phyloP scores from a whole-genome alignment of 2,113 vertebrate genomes.

The Stegostoma tigrinum region DNA sequence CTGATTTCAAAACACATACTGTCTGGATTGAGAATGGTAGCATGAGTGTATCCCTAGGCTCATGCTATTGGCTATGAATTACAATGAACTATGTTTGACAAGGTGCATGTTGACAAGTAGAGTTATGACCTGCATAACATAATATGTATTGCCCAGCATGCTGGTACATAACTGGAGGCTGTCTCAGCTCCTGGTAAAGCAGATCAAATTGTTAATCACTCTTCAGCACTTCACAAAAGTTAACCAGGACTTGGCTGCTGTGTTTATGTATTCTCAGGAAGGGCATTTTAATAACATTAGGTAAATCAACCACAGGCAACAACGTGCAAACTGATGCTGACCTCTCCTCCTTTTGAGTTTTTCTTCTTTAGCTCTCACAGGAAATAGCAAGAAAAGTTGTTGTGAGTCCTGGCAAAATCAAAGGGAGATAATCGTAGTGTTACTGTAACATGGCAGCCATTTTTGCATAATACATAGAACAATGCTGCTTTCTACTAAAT shows the following conservation, averaged over 20 bases:
- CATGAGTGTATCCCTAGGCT: background rate
- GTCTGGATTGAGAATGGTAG: background rate
- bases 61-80: background rate
- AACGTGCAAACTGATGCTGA: background rate
- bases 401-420: background rate
- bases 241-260: background rate
- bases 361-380: background rate
- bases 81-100: background rate
- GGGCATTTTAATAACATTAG: background rate
- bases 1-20: background rate
- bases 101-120: background rate
- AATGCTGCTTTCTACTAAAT: background rate
- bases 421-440: background rate
- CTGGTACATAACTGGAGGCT: background rate
- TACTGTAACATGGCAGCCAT: background rate
- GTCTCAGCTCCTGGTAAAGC: background rate
- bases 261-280: background rate
- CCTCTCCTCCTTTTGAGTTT: background rate
- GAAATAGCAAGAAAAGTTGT: background rate
- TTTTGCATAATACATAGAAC: background rate
- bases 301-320: background rate
- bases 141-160: background rate
- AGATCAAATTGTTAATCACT: background rate
- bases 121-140: background rate
- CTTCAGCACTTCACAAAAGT: background rate